Evolutionary conservation across 2,113 vertebrate species (phyloP).

Genomic region (Strix aluco): DNA sequence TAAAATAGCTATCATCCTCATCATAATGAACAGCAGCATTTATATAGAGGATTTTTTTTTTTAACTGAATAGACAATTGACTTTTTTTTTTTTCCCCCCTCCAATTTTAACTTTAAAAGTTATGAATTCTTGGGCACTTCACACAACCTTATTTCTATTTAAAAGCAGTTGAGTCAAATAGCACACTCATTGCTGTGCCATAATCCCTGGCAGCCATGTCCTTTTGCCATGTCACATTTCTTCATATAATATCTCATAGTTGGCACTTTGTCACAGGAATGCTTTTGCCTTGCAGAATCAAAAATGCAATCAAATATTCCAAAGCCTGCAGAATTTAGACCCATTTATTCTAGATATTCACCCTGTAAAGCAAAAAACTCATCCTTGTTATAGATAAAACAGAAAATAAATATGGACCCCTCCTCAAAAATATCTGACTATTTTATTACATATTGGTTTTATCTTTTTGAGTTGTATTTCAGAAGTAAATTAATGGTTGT

Average conservation of each 20-base stretch:
- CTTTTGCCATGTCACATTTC: neutral
- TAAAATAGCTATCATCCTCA: conserved; percentile 33
- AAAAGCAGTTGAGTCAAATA: conserved; percentile 18
- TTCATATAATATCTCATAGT: neutral
- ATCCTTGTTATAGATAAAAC: neutral
- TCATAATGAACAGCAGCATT: conserved; percentile 42
- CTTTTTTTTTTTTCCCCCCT: neutral
- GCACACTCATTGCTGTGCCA: neutral
- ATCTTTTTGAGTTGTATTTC: neutral
- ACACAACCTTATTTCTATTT: neutral
- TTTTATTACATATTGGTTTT: neutral
- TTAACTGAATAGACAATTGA: neutral
- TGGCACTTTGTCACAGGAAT: neutral
- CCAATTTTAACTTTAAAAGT: neutral
- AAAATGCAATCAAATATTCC: neutral
- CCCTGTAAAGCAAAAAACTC: neutral
- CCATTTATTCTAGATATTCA: neutral
- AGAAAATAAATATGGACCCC: neutral
- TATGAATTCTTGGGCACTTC: neutral
- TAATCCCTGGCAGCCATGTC: neutral
- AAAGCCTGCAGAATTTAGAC: neutral
- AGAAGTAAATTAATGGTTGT: neutral
- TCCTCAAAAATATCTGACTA: neutral
- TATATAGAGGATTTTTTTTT: conserved; percentile 20
- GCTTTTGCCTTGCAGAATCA: neutral